Evolutionary conservation across 2,113 vertebrate genomes (phyloP).

Genomic region (Diadophis punctatus): DNA sequence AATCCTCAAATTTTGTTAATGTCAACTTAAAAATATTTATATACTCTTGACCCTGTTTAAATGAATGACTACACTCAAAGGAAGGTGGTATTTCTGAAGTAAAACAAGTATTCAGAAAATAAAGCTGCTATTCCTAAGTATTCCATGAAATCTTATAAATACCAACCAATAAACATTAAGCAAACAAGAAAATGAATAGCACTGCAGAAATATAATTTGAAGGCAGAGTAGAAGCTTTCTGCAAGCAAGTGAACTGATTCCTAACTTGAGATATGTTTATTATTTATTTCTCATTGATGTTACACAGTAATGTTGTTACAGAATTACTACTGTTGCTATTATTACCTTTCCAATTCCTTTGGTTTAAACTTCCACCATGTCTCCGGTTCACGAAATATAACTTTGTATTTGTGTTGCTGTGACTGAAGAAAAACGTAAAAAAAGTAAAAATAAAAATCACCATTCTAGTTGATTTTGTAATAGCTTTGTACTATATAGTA

Average conservation of each 20-base stretch:
- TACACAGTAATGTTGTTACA: neutral
- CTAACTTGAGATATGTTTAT: neutral
- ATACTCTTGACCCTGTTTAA: neutral
- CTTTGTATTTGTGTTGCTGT: constrained; percentile 84
- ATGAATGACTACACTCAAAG: neutral
- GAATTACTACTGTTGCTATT: neutral
- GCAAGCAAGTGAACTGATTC: neutral
- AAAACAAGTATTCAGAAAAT: neutral
- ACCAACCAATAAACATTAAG: neutral
- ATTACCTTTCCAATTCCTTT: constrained; percentile 90
- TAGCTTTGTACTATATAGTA: neutral
- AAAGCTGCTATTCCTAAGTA: neutral
- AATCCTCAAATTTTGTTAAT: neutral
- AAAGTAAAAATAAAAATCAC: constrained; percentile 36
- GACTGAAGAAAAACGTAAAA: constrained; percentile 73
- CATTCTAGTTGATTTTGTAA: neutral
- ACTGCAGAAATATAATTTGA: neutral
- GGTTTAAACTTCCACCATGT: constrained; percentile 97
- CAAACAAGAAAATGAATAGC: neutral
- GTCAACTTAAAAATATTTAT: neutral
- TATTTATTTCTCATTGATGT: neutral
- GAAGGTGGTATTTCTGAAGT: neutral
- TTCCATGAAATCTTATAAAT: neutral
- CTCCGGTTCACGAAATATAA: constrained; percentile 91
- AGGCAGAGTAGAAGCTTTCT: neutral